Evolutionary conservation across 2,113 vertebrate genomes (phyloP).

Genomic region (Nothobranchius furzeri): DNA sequence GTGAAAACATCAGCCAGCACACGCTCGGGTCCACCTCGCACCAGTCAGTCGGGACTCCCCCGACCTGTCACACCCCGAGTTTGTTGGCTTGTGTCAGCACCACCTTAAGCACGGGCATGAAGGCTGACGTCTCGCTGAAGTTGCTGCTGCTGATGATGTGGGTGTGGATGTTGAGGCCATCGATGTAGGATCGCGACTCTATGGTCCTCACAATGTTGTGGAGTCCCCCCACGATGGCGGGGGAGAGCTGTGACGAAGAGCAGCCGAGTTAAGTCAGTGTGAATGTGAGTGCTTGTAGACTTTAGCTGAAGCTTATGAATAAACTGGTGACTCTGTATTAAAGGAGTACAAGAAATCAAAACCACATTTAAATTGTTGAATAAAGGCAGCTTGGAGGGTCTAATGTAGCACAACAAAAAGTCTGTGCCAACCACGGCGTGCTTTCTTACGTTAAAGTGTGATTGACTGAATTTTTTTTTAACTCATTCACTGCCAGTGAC

Average conservation of each 20-base stretch:
- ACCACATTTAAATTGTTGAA: no score
- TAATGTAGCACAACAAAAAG: no score
- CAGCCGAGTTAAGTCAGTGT: neutral
- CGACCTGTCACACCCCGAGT: slow-evolving; percentile 82
- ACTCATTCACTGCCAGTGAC: no score
- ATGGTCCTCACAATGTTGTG: slow-evolving; percentile 92
- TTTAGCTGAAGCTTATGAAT: neutral
- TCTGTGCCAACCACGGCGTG: no score
- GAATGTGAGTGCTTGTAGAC: no score
- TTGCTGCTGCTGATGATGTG: slow-evolving; percentile 97
- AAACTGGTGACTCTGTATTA: neutral
- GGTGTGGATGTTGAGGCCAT: slow-evolving; percentile 92
- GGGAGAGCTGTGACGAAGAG: slow-evolving; percentile 85
- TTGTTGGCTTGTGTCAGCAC: slow-evolving; percentile 96
- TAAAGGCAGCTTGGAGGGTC: no score
- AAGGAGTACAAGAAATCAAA: no score
- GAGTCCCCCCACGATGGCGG: slow-evolving; percentile 88
- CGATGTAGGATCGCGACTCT: slow-evolving; percentile 85
- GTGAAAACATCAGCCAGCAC: slow-evolving; percentile 1
- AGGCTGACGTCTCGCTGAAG: slow-evolving; percentile 98
- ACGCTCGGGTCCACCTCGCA: neutral
- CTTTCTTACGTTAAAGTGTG: no score
- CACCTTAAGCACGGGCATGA: slow-evolving; percentile 98
- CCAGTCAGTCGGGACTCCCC: neutral
- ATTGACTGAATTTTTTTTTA: no score